phyloP scores from a whole-genome alignment of 2,888 invertebrate genomes.

The Arge pagana region DNA sequence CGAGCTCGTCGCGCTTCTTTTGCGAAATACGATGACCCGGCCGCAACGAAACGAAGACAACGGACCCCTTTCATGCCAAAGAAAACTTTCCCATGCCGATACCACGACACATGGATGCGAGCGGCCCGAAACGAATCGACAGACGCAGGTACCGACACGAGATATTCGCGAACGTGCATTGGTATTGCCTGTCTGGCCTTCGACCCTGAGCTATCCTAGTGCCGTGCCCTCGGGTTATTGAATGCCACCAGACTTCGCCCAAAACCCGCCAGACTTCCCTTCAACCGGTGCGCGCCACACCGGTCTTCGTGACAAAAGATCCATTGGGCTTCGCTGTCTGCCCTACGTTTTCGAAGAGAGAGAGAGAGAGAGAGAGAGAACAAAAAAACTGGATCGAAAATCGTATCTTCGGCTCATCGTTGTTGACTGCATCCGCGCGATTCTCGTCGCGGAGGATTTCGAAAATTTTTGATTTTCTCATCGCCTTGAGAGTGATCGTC shows the following conservation, averaged over 20 bases:
- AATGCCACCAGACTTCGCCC: conserved; percentile 49
- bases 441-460: too few species aligned
- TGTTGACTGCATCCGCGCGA: too few species aligned
- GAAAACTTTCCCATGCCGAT: conserved; percentile 46
- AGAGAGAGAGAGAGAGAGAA: too few species aligned
- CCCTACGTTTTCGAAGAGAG: too few species aligned
- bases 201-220: conserved; percentile 48
- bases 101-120: conserved; percentile 27
- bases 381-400: too few species aligned
- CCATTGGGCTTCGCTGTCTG: too few species aligned
- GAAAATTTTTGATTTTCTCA: too few species aligned
- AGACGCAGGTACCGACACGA: conserved; percentile 11
- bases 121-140: conserved; percentile 18
- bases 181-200: conserved; percentile 43
- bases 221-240: conserved; percentile 43
- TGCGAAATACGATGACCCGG: background rate
- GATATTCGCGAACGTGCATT: conserved; percentile 34
- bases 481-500: too few species aligned
- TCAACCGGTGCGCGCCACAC: conserved; percentile 37
- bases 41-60: conserved; percentile 26
- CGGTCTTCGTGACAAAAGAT: conserved; percentile 42
- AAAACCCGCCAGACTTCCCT: conserved; percentile 44
- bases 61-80: conserved; percentile 36
- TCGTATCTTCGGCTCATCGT: too few species aligned
- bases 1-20: background rate